phyloP scores from a whole-genome alignment of 2,888 invertebrate species.

The Orthosia incerta region DNA sequence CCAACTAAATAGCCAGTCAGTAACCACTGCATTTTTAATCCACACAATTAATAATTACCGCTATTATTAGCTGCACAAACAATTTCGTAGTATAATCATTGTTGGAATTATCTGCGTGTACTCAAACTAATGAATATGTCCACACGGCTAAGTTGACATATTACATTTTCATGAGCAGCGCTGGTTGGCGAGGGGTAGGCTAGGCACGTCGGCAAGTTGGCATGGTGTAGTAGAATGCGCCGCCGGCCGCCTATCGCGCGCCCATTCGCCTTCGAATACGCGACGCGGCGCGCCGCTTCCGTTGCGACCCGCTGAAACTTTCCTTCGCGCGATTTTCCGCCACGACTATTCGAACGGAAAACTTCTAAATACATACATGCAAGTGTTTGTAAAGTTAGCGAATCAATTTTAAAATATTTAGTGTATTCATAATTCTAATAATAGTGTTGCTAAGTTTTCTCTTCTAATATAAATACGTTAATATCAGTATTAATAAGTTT shows the following conservation, averaged over 20 bases:
- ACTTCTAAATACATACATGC: slow-evolving; percentile 40
- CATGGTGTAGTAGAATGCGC: slow-evolving; percentile 43
- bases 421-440: slow-evolving; percentile 13
- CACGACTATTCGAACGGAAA: slow-evolving; percentile 42
- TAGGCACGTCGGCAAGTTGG: slow-evolving; percentile 64
- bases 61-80: slow-evolving; percentile 59
- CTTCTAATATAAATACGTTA: slow-evolving; percentile 7
- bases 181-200: slow-evolving; percentile 70
- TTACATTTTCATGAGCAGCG: slow-evolving; percentile 67
- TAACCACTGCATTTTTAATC: slow-evolving; percentile 15
- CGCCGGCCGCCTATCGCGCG: slow-evolving; percentile 52
- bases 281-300: slow-evolving; percentile 79
- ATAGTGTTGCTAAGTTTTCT: slow-evolving; percentile 8
- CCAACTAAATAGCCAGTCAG: too few species aligned
- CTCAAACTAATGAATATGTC: slow-evolving; percentile 69
- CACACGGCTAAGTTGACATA: slow-evolving; percentile 69
- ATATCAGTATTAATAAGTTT: slow-evolving; percentile 26
- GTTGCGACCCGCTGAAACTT: slow-evolving; percentile 78
- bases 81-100: slow-evolving; percentile 60
- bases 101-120: slow-evolving; percentile 63
- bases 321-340: slow-evolving; percentile 71
- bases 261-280: slow-evolving; percentile 82
- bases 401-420: not conserved
- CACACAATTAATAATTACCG: slow-evolving; percentile 18
- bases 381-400: slow-evolving; percentile 5